Base-by-base conservation (phyloP, 1,140 invertebrate genomes). In the Orchestia grillus region DNA sequence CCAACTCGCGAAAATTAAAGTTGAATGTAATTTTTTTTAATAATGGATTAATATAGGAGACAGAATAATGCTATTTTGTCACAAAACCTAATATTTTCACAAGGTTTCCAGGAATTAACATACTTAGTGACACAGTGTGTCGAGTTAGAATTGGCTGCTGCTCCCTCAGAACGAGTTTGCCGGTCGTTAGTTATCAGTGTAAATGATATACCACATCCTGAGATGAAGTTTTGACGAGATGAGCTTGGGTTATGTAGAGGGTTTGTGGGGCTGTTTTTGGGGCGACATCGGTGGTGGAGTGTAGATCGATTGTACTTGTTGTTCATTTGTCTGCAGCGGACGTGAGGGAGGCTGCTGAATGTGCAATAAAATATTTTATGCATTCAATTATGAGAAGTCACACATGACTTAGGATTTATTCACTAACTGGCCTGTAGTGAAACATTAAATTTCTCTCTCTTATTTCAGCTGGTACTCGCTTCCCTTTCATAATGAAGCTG, bases 401-500 rank as follows among this genome's bases (percentile, higher is more conserved):
- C 43, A 40, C n/a, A n/a, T 91, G 96, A 87, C 97, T 92, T 36
- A 95, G 19, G 77, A 87, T 96, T 95, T 44, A 57, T 95, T 96
- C 96, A 45, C 87, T 96, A 97, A 95, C 96, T 96, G 96, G 97
- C 97, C 97, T 96, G 98, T 98, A 40, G 19, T 96, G 15, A 77
- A 77, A 77, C 62, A 19, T 77, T 36, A 77, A 77, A 77, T 77
- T 77, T 15, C 62, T 1, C 62, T 77, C 1, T 77, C 36, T 90
- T 19, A 23, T 77, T 77, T 41, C 94, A 95, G 44, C 98, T 99
- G 99, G 98, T 97, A 99, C 99, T 96, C 99, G 99, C 97, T 99
- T 99, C 97, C 99, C 99, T 96, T 99, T 99, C 98, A 99, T 99
- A 97, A 99, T 99, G 98, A 99, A 99, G 98, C 98, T 99, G 96